Evolutionary conservation across 2,888 invertebrate genomes (phyloP).

Genomic region (Papilio elwesi): DNA sequence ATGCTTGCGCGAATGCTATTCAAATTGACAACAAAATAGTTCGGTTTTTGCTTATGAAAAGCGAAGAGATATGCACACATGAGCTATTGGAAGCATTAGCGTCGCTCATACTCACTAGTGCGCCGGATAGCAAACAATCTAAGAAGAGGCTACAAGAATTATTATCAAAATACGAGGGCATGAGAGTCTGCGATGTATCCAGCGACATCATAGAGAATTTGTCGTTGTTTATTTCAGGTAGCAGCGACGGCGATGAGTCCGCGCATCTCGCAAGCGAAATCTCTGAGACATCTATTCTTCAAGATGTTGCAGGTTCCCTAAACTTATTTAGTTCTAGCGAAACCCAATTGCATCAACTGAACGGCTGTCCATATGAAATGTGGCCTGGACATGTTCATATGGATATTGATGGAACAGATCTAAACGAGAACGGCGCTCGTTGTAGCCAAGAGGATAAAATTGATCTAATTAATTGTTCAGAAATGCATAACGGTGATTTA

Average conservation of each 20-base stretch:
- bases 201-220: conserved; percentile 73
- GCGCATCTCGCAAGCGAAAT: conserved; percentile 58
- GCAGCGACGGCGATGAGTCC: conserved; percentile 59
- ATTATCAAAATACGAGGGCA: conserved; percentile 74
- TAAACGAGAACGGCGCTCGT: conserved; percentile 63
- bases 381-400: conserved; percentile 74
- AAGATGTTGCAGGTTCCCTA: conserved; percentile 78
- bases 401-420: conserved; percentile 64
- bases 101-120: conserved; percentile 72
- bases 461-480: conserved; percentile 76
- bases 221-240: conserved; percentile 58
- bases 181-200: conserved; percentile 72
- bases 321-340: conserved; percentile 73
- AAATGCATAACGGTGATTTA: conserved; percentile 88
- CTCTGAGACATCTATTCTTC: conserved; percentile 68
- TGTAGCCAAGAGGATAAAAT: conserved; percentile 75
- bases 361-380: conserved; percentile 72
- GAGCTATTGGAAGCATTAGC: conserved; percentile 80
- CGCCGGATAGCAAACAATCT: conserved; percentile 64
- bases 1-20: conserved; percentile 56
- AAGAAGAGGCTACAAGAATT: conserved; percentile 69
- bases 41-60: conserved; percentile 80
- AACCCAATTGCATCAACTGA: conserved; percentile 68
- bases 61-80: conserved; percentile 80
- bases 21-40: conserved; percentile 80